Conservation (phyloP, 1,140 invertebrate species). For the Dinothrombium tinctorium region DNA sequence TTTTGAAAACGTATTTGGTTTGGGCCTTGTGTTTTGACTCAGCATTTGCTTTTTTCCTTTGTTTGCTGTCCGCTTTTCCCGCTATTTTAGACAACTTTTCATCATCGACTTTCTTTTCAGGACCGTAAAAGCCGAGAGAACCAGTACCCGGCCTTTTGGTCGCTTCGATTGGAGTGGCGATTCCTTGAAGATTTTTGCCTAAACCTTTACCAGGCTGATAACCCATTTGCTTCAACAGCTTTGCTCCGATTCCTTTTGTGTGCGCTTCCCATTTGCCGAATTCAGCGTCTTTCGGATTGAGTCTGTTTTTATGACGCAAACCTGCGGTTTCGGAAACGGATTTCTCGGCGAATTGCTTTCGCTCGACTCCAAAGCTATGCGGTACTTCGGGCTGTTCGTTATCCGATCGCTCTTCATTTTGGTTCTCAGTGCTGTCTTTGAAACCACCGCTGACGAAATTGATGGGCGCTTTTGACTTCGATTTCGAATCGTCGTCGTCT, state of each 20-base stretch:
- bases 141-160: conserved; percentile 69
- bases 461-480: too few relatives aligned
- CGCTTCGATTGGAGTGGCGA: conserved; percentile 78
- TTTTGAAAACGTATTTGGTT: conserved; percentile 33
- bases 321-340: background rate
- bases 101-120: conserved; percentile 19
- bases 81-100: background rate
- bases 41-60: conserved; percentile 12
- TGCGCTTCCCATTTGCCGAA: conserved; percentile 75
- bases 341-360: background rate
- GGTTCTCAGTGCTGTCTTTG: too few relatives aligned
- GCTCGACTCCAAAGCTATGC: too few relatives aligned
- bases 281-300: background rate
- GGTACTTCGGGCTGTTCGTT: too few relatives aligned
- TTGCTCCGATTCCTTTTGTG: conserved; percentile 84
- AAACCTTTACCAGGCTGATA: conserved; percentile 87
- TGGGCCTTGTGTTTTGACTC: conserved; percentile 29
- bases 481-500: too few relatives aligned
- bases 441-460: too few relatives aligned
- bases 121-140: conserved; percentile 41
- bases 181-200: conserved; percentile 84
- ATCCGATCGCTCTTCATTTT: too few relatives aligned
- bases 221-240: conserved; percentile 64
- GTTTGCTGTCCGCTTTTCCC: background rate
- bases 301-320: background rate